A percentile compares a stretch with the other conserved stretches of the same genome.
These are phyloP conservation scores for Oryctes rhinoceros DNA, from an alignment of 1,140 invertebrate genomes.

Conservation along the genomic window DNA sequence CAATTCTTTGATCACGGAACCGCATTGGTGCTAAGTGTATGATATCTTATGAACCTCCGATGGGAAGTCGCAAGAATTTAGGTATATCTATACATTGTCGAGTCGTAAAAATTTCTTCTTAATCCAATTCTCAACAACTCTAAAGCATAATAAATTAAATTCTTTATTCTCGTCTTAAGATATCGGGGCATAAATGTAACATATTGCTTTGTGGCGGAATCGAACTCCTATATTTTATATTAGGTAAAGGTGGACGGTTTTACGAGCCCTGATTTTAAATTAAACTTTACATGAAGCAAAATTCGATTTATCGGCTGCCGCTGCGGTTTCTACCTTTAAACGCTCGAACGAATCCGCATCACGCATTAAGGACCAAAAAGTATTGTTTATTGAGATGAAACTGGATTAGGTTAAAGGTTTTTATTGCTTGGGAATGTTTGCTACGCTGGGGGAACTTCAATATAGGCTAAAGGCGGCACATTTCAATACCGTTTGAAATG, in stretches of 20 bases:
- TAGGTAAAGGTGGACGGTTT: conserved; percentile 28
- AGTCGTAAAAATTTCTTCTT: not conserved
- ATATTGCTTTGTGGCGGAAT: conserved; percentile 23
- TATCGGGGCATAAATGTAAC: not conserved
- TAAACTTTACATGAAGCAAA: conserved; percentile 27
- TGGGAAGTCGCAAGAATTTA: too few relatives aligned
- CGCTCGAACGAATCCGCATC: not conserved
- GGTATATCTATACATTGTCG: not conserved
- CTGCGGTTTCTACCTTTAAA: conserved; percentile 21
- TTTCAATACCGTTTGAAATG: not conserved
- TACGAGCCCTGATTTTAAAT: conserved; percentile 39
- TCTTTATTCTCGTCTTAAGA: conserved; percentile 16
- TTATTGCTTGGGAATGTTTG: conserved; percentile 16
- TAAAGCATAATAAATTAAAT: conserved; percentile 14
- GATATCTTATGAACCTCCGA: too few relatives aligned
- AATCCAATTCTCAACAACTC: not conserved
- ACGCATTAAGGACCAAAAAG: not conserved
- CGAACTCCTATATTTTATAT: conserved; percentile 38
- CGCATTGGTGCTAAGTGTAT: too few relatives aligned
- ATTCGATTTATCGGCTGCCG: conserved; percentile 12
- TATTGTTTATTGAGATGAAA: conserved; percentile 29
- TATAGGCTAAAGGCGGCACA: not conserved
- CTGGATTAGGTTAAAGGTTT: conserved; percentile 33
- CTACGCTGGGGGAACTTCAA: not conserved
- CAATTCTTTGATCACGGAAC: too few relatives aligned